These are phyloP conservation scores for Ooceraea biroi DNA, from an alignment of 1,140 invertebrate genomes.

Conservation along the genomic window DNA sequence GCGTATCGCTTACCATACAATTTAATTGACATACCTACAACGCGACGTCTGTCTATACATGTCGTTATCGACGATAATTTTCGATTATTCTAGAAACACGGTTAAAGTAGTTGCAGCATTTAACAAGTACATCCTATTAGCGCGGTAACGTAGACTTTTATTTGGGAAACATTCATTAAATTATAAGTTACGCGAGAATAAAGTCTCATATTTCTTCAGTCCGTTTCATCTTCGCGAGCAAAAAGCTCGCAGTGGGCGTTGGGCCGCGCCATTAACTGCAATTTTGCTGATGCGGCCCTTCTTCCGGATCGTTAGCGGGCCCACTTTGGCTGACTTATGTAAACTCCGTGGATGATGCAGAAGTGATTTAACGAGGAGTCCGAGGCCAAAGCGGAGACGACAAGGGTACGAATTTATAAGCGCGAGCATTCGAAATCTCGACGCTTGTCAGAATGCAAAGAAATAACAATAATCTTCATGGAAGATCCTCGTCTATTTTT, in stretches of 20 bases:
- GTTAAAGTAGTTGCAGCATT: conserved; percentile 59
- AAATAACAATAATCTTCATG: neutral
- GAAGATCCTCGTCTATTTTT: neutral
- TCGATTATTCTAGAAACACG: conserved; percentile 49
- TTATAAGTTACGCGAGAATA: conserved; percentile 70
- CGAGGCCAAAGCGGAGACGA: conserved; percentile 40
- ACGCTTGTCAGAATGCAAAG: conserved; percentile 7
- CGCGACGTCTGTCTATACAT: too few species aligned
- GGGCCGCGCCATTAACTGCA: conserved; percentile 79
- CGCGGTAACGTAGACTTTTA: conserved; percentile 62
- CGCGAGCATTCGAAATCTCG: conserved; percentile 40
- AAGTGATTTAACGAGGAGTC: conserved; percentile 73
- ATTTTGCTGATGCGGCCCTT: conserved; percentile 78
- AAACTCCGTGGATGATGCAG: conserved; percentile 73
- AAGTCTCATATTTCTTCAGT: conserved; percentile 75
- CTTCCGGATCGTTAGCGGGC: conserved; percentile 79
- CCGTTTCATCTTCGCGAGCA: conserved; percentile 73
- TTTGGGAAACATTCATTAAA: conserved; percentile 70
- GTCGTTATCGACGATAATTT: neutral
- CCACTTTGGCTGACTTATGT: conserved; percentile 77
- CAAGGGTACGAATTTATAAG: conserved; percentile 58
- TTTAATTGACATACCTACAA: too few species aligned
- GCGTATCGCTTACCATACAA: neutral
- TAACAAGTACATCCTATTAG: conserved; percentile 67
- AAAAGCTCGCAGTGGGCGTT: conserved; percentile 78